Evolutionary conservation across 2,113 vertebrate genomes (phyloP), one percentile per base, ranked within the genome.

Genomic region (Macquaria ambigua): DNA sequence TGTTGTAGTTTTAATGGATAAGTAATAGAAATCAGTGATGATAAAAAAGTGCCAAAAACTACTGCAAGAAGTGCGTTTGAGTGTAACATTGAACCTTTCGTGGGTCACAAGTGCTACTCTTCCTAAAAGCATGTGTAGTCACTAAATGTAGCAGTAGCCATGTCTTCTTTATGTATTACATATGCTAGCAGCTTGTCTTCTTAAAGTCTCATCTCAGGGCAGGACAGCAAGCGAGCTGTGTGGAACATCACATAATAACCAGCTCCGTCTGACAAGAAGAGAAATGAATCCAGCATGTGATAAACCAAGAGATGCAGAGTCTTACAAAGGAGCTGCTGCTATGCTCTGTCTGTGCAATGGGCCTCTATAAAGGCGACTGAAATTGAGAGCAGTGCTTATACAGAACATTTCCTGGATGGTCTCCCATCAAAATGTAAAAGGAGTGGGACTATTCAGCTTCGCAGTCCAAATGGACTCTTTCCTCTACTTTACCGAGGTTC

Each of bases 381-480:
- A 91, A 92, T 78, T 90, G 81, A 82, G 69, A 84, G 84, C 81
- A 72, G 79, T 63, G 72, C 81, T 90, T 77, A 66, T 72, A 74
- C 62, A 83, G 69, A 84, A 74, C 83, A 83, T 83, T 71, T 87
- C 87, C 79, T 81, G 78, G 82, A 86, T 78, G 64, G 73, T 75
- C 67, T 91, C 64, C 66, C 59, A 59, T 89, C 66, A 83, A 83
- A 91, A 84, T 84, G 82, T 86, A 82, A 89, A 86, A 83, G 68
- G 71, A 78, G 56, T 28, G 74, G 53, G 78, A 70, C 77, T 53
- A 73, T 89, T 91, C 87, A 83, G 62, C 74, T 56, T 23, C 10
- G 7, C 77, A 61, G 77, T 82, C 79, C 74, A 87, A 92, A 89
- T 85, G 58, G 87, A 89, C 78, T 85, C 75, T 82, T 90, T 89